phyloP scores from a whole-genome alignment of 2,113 vertebrate genomes.

The Setophaga petechia region DNA sequence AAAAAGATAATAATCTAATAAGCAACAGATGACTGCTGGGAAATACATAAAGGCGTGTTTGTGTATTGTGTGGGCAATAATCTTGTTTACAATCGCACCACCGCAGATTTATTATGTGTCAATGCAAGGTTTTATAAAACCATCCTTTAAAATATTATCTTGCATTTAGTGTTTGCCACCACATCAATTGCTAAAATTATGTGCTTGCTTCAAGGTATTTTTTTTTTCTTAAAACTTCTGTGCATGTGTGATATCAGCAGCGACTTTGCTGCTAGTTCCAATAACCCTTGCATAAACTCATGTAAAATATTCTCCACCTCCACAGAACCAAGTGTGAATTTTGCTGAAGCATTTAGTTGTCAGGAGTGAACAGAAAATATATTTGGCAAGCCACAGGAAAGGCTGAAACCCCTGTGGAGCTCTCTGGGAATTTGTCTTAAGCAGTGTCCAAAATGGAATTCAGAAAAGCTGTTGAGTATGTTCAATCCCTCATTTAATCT shows the following conservation, averaged over 20 bases:
- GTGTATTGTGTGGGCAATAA: background rate
- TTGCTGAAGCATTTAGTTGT: conserved; percentile 52
- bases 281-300: conserved; percentile 5
- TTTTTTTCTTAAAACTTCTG: conserved; percentile 61
- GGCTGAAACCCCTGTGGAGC: background rate
- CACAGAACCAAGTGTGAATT: conserved; percentile 42
- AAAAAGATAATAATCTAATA: background rate
- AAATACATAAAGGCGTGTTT: background rate
- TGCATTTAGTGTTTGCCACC: background rate
- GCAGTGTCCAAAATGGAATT: background rate
- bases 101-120: background rate
- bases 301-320: conserved; percentile 13
- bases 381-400: conserved; percentile 38
- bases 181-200: conserved; percentile 2
- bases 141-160: background rate
- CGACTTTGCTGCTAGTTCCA: conserved; percentile 47
- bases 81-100: conserved; percentile 4
- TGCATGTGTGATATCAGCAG: conserved; percentile 27
- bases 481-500: background rate
- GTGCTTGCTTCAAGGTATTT: background rate
- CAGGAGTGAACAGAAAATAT: conserved; percentile 37
- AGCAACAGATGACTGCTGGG: background rate
- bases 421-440: conserved; percentile 13
- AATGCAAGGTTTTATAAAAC: background rate
- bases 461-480: background rate